Base-by-base conservation (phyloP, 2,113 vertebrate species). In the Albula glossodonta region DNA sequence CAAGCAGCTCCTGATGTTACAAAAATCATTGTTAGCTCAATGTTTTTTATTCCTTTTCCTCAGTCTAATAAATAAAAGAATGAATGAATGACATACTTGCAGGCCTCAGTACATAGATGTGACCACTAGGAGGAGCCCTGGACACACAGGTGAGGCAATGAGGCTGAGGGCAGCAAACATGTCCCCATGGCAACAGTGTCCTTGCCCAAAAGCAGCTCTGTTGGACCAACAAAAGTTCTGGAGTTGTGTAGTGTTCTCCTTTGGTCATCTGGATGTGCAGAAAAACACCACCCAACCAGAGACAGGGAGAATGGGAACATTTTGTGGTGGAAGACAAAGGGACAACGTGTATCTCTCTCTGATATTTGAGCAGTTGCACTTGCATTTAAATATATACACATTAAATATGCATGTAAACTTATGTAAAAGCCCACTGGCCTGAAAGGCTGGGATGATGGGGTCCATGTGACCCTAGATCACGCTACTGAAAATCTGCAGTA, bases 151-250 rank as follows among this genome's bases (percentile, higher is more conserved):
- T 48, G 60, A 51, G 22, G 9, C 15, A 0, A 53, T 1, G 15
- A 2, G 17, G 53, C 53, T 82, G 63, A 83, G 50, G 51, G 74
- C 25, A 13, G 52, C 77, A 31, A 5, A 19, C 53, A 49, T 13
- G 31, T 50, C 51, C 48, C 84, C 84, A 79, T 17, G 51, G 77
- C 5, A 57, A 80, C 80, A 79, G 81, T 25, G 53, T 63, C 25
- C 63, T 70, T 31, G 70, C n/a, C 22, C 8, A 31, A 74, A 74
- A 25, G 70, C 22, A 22, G 6, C n/a, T 74, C 19, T 6, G 70
- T 25, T 31, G 70, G 31, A 9, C 70, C 31, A 7, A 5, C 17
- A 74, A 22, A 31, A 31, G 5, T 74, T 74, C n/a, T 74, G 70
- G 31, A 41, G 31, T 41, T 22, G 22, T n/a, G 70, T 74, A 8